These are phyloP conservation scores for Trichopoda pennipes DNA, from an alignment of 2,888 invertebrate genomes.

Conservation along the genomic window DNA sequence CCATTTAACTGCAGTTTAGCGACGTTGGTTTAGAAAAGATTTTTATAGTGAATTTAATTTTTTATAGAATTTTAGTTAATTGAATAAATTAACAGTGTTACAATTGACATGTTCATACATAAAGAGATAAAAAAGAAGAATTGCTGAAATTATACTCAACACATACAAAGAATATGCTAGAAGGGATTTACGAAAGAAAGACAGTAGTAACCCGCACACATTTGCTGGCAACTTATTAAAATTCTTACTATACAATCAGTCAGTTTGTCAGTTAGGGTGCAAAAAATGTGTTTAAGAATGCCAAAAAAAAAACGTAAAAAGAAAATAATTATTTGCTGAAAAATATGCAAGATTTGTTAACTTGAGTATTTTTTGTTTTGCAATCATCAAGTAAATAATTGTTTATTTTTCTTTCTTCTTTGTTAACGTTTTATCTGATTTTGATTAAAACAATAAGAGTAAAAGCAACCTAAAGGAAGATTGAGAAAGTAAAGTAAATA, in stretches of 20 bases:
- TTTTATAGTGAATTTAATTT: too few species aligned
- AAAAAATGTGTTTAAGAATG: background rate
- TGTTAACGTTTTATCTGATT: conserved; percentile 1
- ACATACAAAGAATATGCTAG: conserved; percentile 25
- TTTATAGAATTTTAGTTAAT: too few species aligned
- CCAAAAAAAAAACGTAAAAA: background rate
- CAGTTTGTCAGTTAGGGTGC: background rate
- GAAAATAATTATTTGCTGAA: conserved; percentile 38
- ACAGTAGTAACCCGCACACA: background rate
- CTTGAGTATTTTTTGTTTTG: background rate
- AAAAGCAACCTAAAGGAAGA: background rate
- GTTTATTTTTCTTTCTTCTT: conserved; percentile 32
- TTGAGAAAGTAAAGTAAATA: conserved; percentile 19
- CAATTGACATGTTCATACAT: too few species aligned
- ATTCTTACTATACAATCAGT: background rate
- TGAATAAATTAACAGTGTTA: too few species aligned
- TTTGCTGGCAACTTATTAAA: background rate
- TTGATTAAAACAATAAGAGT: conserved; percentile 53
- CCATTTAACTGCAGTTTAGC: too few species aligned
- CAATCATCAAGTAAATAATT: conserved; percentile 25
- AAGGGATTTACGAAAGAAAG: conserved; percentile 4
- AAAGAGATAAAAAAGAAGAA: too few species aligned
- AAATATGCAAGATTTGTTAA: conserved; percentile 14
- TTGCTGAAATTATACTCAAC: background rate
- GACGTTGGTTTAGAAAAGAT: too few species aligned